Conservation (phyloP, 2,888 invertebrate genomes). For the Aricia artaxerxes region DNA sequence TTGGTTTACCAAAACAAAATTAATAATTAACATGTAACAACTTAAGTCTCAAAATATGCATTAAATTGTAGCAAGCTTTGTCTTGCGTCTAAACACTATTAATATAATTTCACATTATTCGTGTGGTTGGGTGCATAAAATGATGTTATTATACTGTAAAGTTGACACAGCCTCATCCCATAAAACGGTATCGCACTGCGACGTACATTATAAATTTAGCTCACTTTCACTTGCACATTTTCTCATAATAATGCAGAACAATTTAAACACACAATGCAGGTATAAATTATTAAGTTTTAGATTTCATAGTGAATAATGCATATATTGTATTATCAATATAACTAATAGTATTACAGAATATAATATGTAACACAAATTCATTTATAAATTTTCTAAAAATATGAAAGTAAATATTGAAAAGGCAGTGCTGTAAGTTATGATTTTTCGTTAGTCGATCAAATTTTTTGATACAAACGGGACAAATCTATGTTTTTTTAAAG, state of each 20-base stretch:
- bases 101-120: slow-evolving; percentile 11
- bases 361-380: not conserved
- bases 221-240: slow-evolving; percentile 2
- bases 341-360: not conserved
- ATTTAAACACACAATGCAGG: not conserved
- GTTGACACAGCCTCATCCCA: slow-evolving; percentile 7
- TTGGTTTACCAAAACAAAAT: no score
- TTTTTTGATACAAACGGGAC: no score
- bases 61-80: not conserved
- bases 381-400: no score
- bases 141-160: slow-evolving; percentile 13
- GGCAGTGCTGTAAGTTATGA: no score
- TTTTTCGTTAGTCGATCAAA: no score
- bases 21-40: no score
- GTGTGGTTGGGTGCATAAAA: slow-evolving; percentile 2
- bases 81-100: not conserved
- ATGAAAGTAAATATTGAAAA: no score
- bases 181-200: slow-evolving; percentile 8
- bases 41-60: not conserved
- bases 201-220: slow-evolving; percentile 8
- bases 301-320: slow-evolving; percentile 12
- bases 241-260: slow-evolving; percentile 7
- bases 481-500: no score
- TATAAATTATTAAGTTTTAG: not conserved
- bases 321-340: not conserved